Base-by-base conservation (phyloP, 2,888 invertebrate species). In the Sclerodermus sp. region DNA sequence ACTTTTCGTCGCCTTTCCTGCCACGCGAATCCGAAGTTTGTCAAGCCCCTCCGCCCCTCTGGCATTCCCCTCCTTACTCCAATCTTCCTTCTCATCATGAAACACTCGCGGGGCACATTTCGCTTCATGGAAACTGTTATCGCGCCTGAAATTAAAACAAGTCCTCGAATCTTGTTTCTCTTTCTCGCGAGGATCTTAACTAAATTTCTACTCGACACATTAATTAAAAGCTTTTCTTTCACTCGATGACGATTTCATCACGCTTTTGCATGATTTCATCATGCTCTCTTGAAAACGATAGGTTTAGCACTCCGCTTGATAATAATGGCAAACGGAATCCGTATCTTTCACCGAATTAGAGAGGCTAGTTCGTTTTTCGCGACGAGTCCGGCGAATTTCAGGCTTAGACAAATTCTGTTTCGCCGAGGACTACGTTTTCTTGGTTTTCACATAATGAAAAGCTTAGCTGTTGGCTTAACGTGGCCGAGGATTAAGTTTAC, bases 401-500 rank as follows among this genome's bases (percentile, higher is more conserved):
- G 8, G 8, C 3, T 23, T 8, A 8, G 23, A 23, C 3, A 23
- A 23, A 23, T 23, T 23, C 23, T 5, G 23, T 23, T 23, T 23
- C 4, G 8, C 4, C 4, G 8, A 23, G 23, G 8, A 23, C 23
- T 8, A 8, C 3, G 23, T 23, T 23, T 23, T 23, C 23, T 23
- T 23, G 23, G 23, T 56, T 61, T 58, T 38, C 55, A 58, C 57
- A 57, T 67, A 65, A 67, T 63, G 67, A 67, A 67, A 66, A 66
- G 67, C 67, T 66, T 58, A 63, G 62, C 61, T 34, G 12, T 63
- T 60, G 64, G 66, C 66, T 67, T 60, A 62, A 66, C 66, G 67
- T 62, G 55, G 62, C 55, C 55, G 57, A 60, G 64, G 67, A 67
- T 66, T 63, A 67, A 67, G 63, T 62, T 68, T 57, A 67, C 64